Base-by-base conservation (phyloP, 1,140 invertebrate genomes). In the Scaptomyza hsui region DNA sequence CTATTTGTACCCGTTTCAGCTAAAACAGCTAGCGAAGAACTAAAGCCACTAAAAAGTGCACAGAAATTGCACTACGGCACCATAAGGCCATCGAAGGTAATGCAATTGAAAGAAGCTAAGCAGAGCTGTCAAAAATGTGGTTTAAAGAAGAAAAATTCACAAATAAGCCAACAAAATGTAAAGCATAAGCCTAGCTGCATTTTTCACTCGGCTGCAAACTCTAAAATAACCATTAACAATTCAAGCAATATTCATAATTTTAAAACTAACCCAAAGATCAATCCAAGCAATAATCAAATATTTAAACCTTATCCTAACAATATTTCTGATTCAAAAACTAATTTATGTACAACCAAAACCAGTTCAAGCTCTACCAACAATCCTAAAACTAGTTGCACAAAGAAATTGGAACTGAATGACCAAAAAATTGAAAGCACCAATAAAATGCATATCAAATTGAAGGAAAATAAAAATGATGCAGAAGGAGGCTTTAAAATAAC, bases 91-190 rank as follows among this genome's bases (percentile, higher is more conserved):
- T 35, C 56, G 13, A 9, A 9, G 1, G 0, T 18, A 1, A 6
- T 0, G 12, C 21, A 29, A 15, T 4, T 24, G 1, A 12, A 24
- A 15, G 19, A 1, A 37, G 12, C 18, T 9, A 35, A n/a, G 3
- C 19, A 2, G 3, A 16, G 37, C 16, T 70, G 67, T 13, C 32
- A 21, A 9, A 70, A 64, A 13, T 70, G 67, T 21, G 68, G 68
- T 1, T 4, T 64, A 5, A 26, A 19, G 9, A 52, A 12, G 0
- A 51, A 9, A 3, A 18, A 55, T 26, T 41, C 13, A 7, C 7
- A 19, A 12, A 4, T 5, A 32, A 49, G 6, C 7, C 16, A 37
- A 37, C 12, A 15, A 15, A 12, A 37, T 7, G 12, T 10, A 12
- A 10, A 1, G 9, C 49, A 35, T n/a, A 39, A 52, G 32, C 32